Evolutionary conservation across 1,140 invertebrate genomes (phyloP), one percentile per base, ranked within the genome.

Genomic region (Pogonomyrmex californicus): DNA sequence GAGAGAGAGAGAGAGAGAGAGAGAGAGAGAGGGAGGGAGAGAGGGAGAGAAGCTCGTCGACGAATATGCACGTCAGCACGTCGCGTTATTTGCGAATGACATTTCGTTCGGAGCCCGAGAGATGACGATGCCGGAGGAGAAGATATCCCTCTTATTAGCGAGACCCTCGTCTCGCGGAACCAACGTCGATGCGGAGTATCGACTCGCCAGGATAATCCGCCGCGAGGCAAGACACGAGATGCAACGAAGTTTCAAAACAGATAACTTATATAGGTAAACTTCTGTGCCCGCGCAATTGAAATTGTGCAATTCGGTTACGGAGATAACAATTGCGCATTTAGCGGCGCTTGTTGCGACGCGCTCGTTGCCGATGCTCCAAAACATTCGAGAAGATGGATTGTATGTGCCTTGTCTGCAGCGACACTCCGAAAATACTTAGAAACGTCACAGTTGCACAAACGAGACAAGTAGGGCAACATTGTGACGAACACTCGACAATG

Each of bases 191-290:
- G 17, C n/a, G 76, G 14, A 17, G 62, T 49, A 60, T 78, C 44
- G 41, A 36, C 30, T 51, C n/a, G 62, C 17, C 38, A 4, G n/a
- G 5, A 10, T 33, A 12, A 23, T 14, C 5, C n/a, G 5, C n/a
- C 62, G 10, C 5, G 30, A 66, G 75, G 1, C 44, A 7, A 44
- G 38, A 14, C 23, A 23, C 30, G 56, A 33, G 44, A 17, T 1
- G 1, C 41, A 23, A 71, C 56, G 54, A 85, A 87, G 71, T 71
- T 85, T 65, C 68, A 63, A 62, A 86, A 60, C 38, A 56, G 70
- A 75, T 83, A 85, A 83, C 79, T 83, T 83, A 82, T 82, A 82
- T 71, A 82, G 79, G 38, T 65, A 65, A 86, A 78, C 76, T 86
- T 79, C 63, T 56, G 23, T 68, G 62, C 62, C 30, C 63, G 47